A percentile compares a stretch with the other conserved stretches of the same genome.
phyloP scores from a whole-genome alignment of 92 coral and sea anemone species.

The Porites rus region DNA sequence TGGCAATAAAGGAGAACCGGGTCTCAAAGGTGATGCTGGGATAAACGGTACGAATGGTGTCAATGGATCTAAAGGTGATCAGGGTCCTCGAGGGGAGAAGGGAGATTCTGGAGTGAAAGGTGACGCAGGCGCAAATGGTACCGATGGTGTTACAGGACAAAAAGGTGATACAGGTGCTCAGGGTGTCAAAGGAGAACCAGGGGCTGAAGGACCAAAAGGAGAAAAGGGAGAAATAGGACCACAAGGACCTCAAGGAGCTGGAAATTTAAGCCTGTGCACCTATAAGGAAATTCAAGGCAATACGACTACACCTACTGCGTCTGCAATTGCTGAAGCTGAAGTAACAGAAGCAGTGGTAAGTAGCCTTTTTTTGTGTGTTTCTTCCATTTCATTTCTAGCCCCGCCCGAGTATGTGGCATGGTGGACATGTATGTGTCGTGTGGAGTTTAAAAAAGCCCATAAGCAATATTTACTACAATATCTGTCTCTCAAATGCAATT shows the following conservation, averaged over 20 bases:
- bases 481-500: too few relatives aligned
- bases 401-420: not conserved
- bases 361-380: not conserved
- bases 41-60: not conserved
- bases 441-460: not conserved
- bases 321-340: rapidly evolving
- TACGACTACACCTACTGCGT: not conserved
- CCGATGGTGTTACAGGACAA: not conserved
- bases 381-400: not conserved
- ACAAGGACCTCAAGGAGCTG: constrained; percentile 46
- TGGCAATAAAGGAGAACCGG: constrained; percentile 33
- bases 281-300: not conserved
- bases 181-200: constrained; percentile 20
- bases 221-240: constrained; percentile 18
- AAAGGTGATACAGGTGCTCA: not conserved
- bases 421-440: not conserved
- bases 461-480: too few relatives aligned
- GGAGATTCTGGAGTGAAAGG: not conserved
- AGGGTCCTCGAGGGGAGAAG: constrained; percentile 1
- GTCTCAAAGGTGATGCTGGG: constrained; percentile 11
- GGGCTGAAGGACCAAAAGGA: not conserved
- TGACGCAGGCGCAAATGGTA: not conserved
- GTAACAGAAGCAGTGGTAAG: not conserved
- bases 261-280: constrained; percentile 40
- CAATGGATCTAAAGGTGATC: constrained; percentile 7